A percentile compares a stretch with the other conserved stretches of the same genome.
These are phyloP conservation scores for Dendroctonus valens DNA, from an alignment of 1,140 invertebrate species.

Conservation along the genomic window DNA sequence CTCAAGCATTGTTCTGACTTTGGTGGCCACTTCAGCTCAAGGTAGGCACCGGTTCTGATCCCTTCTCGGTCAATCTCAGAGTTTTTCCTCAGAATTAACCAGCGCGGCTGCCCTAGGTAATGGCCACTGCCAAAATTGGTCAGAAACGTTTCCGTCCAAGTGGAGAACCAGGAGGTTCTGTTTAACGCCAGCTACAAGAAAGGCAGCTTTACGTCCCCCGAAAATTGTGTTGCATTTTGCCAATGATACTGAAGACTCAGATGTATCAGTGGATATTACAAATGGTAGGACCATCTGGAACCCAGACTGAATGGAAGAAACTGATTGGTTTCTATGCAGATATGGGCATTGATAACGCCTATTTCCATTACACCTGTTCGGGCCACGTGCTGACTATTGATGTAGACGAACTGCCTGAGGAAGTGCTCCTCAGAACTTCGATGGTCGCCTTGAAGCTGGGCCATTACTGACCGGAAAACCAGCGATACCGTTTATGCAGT, in stretches of 20 bases:
- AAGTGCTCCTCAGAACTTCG: conserved; percentile 2
- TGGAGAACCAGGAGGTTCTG: conserved; percentile 19
- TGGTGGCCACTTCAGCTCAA: conserved; percentile 20
- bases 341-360: conserved; percentile 8
- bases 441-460: conserved; percentile 26
- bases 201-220: conserved; percentile 1
- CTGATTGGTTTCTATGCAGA: background rate
- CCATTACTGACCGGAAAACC: conserved; percentile 11
- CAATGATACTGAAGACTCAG: background rate
- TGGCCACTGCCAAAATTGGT: conserved; percentile 26
- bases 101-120: conserved; percentile 26
- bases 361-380: conserved; percentile 7
- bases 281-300: conserved; percentile 10
- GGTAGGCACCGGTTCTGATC: conserved; percentile 1
- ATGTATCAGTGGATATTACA: conserved; percentile 15
- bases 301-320: background rate
- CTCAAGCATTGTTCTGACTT: conserved; percentile 14
- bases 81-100: background rate
- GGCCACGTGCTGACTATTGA: conserved; percentile 9
- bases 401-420: conserved; percentile 7
- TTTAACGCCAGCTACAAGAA: conserved; percentile 18
- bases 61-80: background rate
- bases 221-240: conserved; percentile 1
- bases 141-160: conserved; percentile 12
- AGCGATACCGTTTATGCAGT: conserved; percentile 19